These are phyloP conservation scores for Lasiommata megera DNA, from an alignment of 2,888 invertebrate species.

Conservation along the genomic window DNA sequence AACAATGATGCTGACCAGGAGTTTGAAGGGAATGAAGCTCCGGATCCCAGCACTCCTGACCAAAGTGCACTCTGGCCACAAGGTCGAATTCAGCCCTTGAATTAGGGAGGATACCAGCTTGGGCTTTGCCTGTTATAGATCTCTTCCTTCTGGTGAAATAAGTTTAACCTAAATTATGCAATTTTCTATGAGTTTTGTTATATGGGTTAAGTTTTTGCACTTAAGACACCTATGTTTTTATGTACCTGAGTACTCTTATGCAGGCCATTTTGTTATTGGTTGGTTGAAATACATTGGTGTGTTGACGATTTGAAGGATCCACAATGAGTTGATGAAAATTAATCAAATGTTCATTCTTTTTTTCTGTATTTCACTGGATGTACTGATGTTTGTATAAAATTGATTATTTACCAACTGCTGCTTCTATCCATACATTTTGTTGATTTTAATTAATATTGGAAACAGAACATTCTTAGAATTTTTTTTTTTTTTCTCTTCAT, in stretches of 20 bases:
- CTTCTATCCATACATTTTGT: too few species aligned
- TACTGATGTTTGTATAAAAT: too few species aligned
- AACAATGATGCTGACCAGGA: conserved; percentile 70
- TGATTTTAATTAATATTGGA: too few species aligned
- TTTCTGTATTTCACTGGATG: too few species aligned
- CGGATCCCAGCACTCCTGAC: conserved; percentile 60
- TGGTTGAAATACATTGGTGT: too few species aligned
- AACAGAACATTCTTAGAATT: too few species aligned
- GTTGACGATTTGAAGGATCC: too few species aligned
- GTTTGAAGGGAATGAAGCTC: conserved; percentile 62
- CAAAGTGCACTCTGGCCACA: conserved; percentile 59
- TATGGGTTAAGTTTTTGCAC: background rate
- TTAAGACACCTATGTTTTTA: background rate
- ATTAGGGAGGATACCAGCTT: background rate
- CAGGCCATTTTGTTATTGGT: background rate
- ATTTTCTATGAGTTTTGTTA: background rate
- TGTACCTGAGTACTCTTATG: background rate
- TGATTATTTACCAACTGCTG: too few species aligned
- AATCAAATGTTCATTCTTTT: too few species aligned
- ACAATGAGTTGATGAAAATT: too few species aligned
- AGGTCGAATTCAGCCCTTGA: conserved; percentile 6
- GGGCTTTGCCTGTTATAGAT: background rate
- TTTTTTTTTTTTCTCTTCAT: too few species aligned
- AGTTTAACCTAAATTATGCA: background rate
- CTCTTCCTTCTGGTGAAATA: background rate